Evolutionary conservation across 2,113 vertebrate species (phyloP), one percentile per base, ranked within the genome.

Genomic region (Anguilla japonica): DNA sequence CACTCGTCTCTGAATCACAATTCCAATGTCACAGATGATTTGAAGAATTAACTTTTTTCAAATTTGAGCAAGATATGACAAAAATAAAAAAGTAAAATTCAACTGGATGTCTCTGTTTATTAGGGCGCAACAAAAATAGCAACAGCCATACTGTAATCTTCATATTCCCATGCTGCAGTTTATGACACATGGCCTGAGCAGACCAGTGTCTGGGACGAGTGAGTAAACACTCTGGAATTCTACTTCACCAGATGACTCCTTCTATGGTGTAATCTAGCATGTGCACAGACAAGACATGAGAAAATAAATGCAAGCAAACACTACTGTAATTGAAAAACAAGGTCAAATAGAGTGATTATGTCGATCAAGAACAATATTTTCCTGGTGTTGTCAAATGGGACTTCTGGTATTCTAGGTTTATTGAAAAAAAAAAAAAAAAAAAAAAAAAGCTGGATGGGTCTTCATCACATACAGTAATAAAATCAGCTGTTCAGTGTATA

Each of bases 51-150:
- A 29, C 81, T 18, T 71, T 78, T 86, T 63, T 67, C 34, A 71
- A 83, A 80, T 34, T n/a, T 11, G 56, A 34, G 57, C 83, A 88
- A 83, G 56, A 16, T 79, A 81, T 40, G 85, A 86, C 16, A 39
- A 86, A 80, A 88, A 50, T 83, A 90, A 46, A 34, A 85, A 57
- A 79, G 79, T 87, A 87, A 85, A 91, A 92, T 89, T 89, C 88
- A 87, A 82, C 67, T 39, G 6, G 2, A 9, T 53, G 15, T 40
- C 87, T 82, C 87, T 87, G 88, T 88, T 91, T 87, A 92, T 94
- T 93, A 94, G 88, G 82, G 84, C 81, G 87, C 89, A 53, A 40
- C 92, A 89, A 92, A 93, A 90, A 90, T 85, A 87, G 85, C 81
- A 83, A 34, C 89, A 83, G 22, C 83, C 78, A n/a, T 88, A 86